Evolutionary conservation across 2,113 vertebrate species (phyloP).

Genomic region (Heliornis fulica): DNA sequence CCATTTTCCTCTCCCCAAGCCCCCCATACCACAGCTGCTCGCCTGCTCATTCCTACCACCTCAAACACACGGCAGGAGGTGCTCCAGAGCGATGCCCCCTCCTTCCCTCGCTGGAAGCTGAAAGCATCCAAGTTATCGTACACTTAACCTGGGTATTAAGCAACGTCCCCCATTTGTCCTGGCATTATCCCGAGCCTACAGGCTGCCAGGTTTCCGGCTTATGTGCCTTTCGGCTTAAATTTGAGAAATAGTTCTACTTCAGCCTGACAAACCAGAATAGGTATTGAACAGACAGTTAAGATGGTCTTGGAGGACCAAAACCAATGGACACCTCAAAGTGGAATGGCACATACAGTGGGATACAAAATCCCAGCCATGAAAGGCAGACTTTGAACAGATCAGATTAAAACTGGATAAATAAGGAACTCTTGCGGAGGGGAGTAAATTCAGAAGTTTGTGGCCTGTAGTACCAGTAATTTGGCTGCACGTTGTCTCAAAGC

Average conservation of each 20-base stretch:
- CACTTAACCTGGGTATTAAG: slow-evolving; percentile 37
- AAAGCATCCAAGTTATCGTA: neutral
- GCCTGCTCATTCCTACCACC: neutral
- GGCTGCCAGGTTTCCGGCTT: slow-evolving; percentile 2
- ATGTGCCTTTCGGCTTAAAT: slow-evolving; percentile 8
- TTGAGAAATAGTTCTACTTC: slow-evolving; percentile 10
- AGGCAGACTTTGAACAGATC: neutral
- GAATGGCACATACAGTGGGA: neutral
- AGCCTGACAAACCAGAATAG: neutral
- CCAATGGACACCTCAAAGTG: slow-evolving; percentile 16
- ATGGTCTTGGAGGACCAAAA: neutral
- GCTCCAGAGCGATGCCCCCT: neutral
- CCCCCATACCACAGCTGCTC: slow-evolving; percentile 46
- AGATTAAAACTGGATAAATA: slow-evolving; percentile 3
- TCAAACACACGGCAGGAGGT: slow-evolving; percentile 2
- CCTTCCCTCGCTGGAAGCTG: neutral
- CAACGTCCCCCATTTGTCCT: neutral
- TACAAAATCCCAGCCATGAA: neutral
- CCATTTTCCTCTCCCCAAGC: slow-evolving; percentile 53
- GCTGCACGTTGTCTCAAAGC: neutral
- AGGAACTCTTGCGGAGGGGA: neutral
- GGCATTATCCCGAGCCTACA: neutral
- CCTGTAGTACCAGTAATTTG: neutral
- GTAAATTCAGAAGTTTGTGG: neutral
- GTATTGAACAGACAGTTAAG: neutral